Evolutionary conservation across 37 sponge, comb jelly and placozoan species (phyloP).

Genomic region (Ianthella basta): DNA sequence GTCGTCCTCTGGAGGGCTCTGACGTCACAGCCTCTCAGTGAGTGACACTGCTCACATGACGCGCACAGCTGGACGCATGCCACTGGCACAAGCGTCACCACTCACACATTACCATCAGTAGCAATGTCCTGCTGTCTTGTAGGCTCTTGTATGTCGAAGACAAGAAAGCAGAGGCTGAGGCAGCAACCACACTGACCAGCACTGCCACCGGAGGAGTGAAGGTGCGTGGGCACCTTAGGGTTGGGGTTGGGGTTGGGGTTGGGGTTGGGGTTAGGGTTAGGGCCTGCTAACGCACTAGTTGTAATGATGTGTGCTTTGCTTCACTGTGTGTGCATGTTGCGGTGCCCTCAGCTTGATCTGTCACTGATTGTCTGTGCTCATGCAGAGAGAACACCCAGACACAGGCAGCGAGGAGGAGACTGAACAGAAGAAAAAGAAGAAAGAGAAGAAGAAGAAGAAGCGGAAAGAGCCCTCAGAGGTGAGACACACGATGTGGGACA

Average conservation of each 20-base stretch:
- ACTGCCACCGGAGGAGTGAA: background rate
- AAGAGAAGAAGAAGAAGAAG: constrained; percentile 59
- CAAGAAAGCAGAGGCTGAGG: background rate
- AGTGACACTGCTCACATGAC: constrained; percentile 25
- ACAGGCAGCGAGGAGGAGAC: constrained; percentile 9
- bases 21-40: constrained; percentile 65
- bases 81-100: too few species aligned
- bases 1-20: constrained; percentile 78
- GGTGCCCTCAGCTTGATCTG: too few species aligned
- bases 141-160: background rate
- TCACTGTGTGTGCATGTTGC: too few species aligned
- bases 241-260: too few species aligned
- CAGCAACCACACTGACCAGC: background rate
- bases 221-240: too few species aligned
- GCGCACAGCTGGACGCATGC: background rate
- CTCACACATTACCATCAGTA: too few species aligned
- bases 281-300: too few species aligned
- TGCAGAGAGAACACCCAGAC: constrained; percentile 20
- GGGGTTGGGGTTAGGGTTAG: too few species aligned
- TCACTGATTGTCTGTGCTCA: too few species aligned
- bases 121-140: too few species aligned
- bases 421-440: constrained; percentile 62
- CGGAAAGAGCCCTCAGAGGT: background rate
- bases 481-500: background rate
- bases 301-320: too few species aligned